Conservation (phyloP, 2,888 invertebrate genomes). For the Drosophila testacea region DNA sequence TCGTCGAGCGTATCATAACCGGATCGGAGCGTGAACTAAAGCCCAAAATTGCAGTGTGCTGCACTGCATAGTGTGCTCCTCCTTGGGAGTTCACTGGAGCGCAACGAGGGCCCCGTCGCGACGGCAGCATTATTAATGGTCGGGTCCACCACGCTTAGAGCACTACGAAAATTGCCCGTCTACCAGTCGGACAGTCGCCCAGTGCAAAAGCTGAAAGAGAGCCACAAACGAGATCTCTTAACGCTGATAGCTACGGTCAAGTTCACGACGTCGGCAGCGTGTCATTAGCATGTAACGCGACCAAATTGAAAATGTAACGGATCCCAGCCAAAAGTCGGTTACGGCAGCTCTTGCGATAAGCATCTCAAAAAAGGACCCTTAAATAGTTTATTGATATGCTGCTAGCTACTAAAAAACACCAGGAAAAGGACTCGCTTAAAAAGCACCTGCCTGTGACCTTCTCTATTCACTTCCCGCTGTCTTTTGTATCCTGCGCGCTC, state of each 20-base stretch:
- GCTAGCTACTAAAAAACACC: constrained; percentile 4
- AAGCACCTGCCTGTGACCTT: constrained; percentile 51
- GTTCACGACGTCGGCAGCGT: constrained; percentile 77
- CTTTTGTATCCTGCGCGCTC: constrained; percentile 4
- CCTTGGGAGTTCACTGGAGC: constrained; percentile 60
- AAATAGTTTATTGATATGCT: constrained; percentile 76
- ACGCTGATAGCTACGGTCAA: constrained; percentile 84
- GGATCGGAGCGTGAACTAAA: constrained; percentile 78
- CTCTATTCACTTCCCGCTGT: constrained; percentile 12
- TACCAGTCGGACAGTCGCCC: constrained; percentile 20
- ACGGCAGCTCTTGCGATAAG: constrained; percentile 52
- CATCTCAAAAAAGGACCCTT: constrained; percentile 63
- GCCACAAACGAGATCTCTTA: constrained; percentile 55
- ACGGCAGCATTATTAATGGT: constrained; percentile 72
- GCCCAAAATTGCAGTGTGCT: constrained; percentile 50
- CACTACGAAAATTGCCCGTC: constrained; percentile 51
- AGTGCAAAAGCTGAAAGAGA: constrained; percentile 6
- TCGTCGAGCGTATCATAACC: constrained; percentile 76
- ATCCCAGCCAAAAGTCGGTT: constrained; percentile 54
- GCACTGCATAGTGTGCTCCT: constrained; percentile 16
- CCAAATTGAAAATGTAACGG: constrained; percentile 84
- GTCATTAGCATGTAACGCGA: constrained; percentile 72
- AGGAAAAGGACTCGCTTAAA: constrained; percentile 40
- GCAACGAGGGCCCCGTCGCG: constrained; percentile 41
- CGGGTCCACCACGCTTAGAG: constrained; percentile 19